Conservation (phyloP, 2,797 vertebrate species). For the Monodelphis domestica region DNA sequence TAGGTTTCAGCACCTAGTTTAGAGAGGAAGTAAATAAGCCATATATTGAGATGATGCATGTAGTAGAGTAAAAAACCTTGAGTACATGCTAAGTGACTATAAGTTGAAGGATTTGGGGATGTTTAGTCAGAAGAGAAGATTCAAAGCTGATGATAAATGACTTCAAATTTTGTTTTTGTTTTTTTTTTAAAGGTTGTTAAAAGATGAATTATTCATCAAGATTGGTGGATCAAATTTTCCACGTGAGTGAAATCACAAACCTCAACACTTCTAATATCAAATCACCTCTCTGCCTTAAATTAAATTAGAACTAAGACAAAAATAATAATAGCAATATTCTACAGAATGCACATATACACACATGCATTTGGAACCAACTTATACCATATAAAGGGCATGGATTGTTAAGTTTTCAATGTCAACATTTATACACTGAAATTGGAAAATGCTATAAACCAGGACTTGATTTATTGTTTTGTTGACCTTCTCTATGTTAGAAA, state of each 20-base stretch:
- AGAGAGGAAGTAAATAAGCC: background rate
- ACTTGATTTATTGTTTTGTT: background rate
- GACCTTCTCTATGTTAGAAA: background rate
- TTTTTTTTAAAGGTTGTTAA: background rate
- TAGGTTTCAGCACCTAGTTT: background rate
- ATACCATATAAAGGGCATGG: background rate
- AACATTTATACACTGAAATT: background rate
- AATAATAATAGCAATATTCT: background rate
- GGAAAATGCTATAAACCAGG: background rate
- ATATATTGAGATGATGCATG: background rate
- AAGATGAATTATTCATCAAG: background rate
- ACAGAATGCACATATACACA: background rate
- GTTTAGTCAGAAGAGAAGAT: background rate
- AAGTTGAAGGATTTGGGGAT: background rate
- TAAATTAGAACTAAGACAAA: background rate
- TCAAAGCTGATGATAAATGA: background rate
- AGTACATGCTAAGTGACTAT: background rate
- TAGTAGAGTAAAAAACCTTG: background rate
- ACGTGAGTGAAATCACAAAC: background rate
- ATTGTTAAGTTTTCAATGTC: background rate
- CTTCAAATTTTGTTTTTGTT: too few species aligned
- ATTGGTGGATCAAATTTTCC: background rate
- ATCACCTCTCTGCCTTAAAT: background rate
- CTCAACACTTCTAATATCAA: background rate
- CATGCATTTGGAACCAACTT: background rate